These are phyloP conservation scores for Stenodera caucasica DNA, from an alignment of 2,888 invertebrate genomes.

Conservation along the genomic window DNA sequence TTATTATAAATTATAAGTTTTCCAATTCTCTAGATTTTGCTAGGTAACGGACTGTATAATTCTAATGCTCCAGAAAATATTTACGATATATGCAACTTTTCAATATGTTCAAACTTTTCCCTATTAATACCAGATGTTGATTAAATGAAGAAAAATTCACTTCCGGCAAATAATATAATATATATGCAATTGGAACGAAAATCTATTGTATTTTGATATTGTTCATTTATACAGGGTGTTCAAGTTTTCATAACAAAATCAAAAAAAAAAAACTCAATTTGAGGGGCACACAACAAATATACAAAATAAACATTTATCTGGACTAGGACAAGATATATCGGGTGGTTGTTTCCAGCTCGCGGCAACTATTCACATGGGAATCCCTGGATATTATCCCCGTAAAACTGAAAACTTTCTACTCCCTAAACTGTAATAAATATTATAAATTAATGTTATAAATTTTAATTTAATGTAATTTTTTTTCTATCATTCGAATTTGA, in stretches of 20 bases:
- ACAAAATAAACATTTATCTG: not conserved
- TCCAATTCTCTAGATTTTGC: not conserved
- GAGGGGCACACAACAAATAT: too few species aligned
- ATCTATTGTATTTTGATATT: too few species aligned
- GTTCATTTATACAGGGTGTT: too few species aligned
- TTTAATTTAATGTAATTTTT: constrained; percentile 17
- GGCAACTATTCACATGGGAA: constrained; percentile 18
- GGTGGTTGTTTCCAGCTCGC: constrained; percentile 19
- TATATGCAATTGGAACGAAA: too few species aligned
- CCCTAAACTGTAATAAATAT: constrained; percentile 20
- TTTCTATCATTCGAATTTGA: not conserved
- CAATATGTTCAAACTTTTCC: not conserved
- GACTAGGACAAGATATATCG: constrained; percentile 23
- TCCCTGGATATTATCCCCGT: constrained; percentile 22
- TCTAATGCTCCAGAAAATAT: not conserved
- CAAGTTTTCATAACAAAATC: too few species aligned
- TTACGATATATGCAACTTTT: not conserved
- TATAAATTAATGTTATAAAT: constrained; percentile 20
- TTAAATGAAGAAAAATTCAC: too few species aligned
- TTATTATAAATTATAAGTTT: too few species aligned
- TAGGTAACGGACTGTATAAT: too few species aligned
- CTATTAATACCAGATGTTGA: not conserved
- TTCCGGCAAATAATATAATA: too few species aligned
- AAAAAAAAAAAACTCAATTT: too few species aligned
- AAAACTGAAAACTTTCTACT: constrained; percentile 21